These are phyloP conservation scores for Diorhabda carinulata DNA, from an alignment of 1,140 invertebrate species.

Conservation along the genomic window DNA sequence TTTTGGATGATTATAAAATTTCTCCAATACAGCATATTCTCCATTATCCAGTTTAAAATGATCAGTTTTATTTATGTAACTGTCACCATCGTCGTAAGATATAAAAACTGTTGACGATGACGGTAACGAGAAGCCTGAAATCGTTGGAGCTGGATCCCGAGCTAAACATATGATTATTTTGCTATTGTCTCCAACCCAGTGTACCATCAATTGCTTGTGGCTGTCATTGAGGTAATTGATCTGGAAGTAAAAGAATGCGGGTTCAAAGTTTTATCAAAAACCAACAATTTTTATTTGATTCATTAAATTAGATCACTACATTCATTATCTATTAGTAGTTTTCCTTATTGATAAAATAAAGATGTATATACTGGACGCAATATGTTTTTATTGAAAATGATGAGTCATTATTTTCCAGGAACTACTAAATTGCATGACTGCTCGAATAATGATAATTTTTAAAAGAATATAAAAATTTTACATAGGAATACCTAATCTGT, in stretches of 20 bases:
- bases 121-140: constrained; percentile 45
- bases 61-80: constrained; percentile 70
- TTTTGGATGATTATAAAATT: constrained; percentile 79
- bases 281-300: too few relatives aligned
- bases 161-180: constrained; percentile 84
- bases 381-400: too few relatives aligned
- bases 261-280: too few relatives aligned
- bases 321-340: too few relatives aligned
- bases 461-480: too few relatives aligned
- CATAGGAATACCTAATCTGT: too few relatives aligned
- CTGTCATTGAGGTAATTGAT: constrained; percentile 72
- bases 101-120: constrained; percentile 73
- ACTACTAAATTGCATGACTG: too few relatives aligned
- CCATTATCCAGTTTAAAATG: constrained; percentile 56
- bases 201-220: constrained; percentile 82
- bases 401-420: too few relatives aligned
- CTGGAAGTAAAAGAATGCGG: constrained; percentile 49
- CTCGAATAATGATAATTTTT: too few relatives aligned
- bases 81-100: constrained; percentile 81
- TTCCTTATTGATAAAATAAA: too few relatives aligned
- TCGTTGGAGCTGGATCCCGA: constrained; percentile 55
- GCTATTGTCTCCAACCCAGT: constrained; percentile 83
- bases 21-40: constrained; percentile 68
- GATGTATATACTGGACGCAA: too few relatives aligned
- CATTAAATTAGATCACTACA: too few relatives aligned